Evolutionary conservation across 2,888 invertebrate species (phyloP).

Genomic region (Odontothrips loti): DNA sequence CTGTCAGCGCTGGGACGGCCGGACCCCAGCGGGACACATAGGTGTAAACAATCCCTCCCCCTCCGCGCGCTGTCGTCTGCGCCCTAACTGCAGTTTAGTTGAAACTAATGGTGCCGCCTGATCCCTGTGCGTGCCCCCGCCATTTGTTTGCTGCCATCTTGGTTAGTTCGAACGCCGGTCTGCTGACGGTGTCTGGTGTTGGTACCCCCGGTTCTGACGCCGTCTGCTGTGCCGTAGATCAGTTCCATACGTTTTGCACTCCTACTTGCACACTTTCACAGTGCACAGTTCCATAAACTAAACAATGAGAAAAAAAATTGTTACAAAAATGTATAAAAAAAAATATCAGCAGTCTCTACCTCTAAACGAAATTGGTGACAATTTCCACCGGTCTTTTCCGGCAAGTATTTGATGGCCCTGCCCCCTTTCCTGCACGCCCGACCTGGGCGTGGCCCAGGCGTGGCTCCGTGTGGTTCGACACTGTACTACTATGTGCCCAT

Average conservation of each 20-base stretch:
- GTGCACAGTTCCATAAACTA: too few species aligned
- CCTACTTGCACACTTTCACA: too few species aligned
- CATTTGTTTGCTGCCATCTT: neutral
- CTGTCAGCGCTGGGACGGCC: neutral
- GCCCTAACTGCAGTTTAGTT: slow-evolving; percentile 9
- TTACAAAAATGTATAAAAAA: slow-evolving; percentile 28
- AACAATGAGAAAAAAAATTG: too few species aligned
- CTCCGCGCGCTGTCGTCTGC: neutral
- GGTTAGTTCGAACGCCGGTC: neutral
- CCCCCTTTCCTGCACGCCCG: neutral
- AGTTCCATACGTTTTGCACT: too few species aligned
- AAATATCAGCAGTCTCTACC: neutral
- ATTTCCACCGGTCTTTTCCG: too few species aligned
- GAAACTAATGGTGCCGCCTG: slow-evolving; percentile 21
- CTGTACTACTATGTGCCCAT: slow-evolving; percentile 27
- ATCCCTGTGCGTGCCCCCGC: neutral
- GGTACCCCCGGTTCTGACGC: neutral
- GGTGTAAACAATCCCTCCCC: slow-evolving; percentile 6
- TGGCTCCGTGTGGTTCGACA: slow-evolving; percentile 18
- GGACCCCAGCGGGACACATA: slow-evolving; percentile 5
- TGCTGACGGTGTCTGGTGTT: neutral
- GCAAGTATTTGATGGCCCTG: neutral
- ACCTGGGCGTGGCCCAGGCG: slow-evolving; percentile 17
- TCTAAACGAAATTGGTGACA: too few species aligned
- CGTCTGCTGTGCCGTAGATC: too few species aligned